A percentile compares a stretch with the other conserved stretches of the same genome.
Evolutionary conservation across 30 jellyfish, hydroid and myxozoan species (phyloP).

Genomic region (Euphysa ruthae): DNA sequence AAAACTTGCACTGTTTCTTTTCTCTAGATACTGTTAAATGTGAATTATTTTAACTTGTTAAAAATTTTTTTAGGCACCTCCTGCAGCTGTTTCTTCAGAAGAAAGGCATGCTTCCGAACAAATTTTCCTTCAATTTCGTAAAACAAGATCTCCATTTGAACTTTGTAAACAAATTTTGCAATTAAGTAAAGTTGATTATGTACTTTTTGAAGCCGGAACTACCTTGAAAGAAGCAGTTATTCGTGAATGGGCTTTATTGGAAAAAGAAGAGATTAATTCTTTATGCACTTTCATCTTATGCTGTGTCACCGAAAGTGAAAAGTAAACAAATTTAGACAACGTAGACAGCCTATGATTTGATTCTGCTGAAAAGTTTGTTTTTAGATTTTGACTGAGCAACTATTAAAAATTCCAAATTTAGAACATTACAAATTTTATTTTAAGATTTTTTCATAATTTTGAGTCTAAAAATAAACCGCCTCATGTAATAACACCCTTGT

Average conservation of each 20-base stretch:
- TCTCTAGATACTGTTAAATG: too few relatives aligned
- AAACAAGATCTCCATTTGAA: conserved; percentile 65
- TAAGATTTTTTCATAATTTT: too few relatives aligned
- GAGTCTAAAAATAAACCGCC: too few relatives aligned
- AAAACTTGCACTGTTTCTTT: too few relatives aligned
- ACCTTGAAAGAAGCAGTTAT: conserved; percentile 74
- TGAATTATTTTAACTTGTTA: too few relatives aligned
- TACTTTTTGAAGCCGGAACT: conserved; percentile 83
- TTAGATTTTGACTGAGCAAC: too few relatives aligned
- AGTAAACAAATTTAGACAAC: too few relatives aligned
- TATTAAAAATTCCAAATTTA: too few relatives aligned
- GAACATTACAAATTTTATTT: too few relatives aligned
- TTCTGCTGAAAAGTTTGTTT: too few relatives aligned
- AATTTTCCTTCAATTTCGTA: conserved; percentile 56
- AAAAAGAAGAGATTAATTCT: conserved; percentile 44
- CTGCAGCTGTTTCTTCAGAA: conserved; percentile 64
- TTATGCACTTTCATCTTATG: conserved; percentile 54
- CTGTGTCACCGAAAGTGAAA: conserved; percentile 45
- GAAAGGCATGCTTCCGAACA: conserved; percentile 83
- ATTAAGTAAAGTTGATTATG: conserved; percentile 52
- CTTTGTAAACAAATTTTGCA: conserved; percentile 61
- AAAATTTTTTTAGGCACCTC: conserved; percentile 54
- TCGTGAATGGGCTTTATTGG: conserved; percentile 77
- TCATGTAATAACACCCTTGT: too few relatives aligned
- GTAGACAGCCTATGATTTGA: too few relatives aligned